A percentile compares a stretch with the other conserved stretches of the same genome.
These are phyloP conservation scores for Megalopta genalis DNA, from an alignment of 1,140 invertebrate species.

Conservation along the genomic window DNA sequence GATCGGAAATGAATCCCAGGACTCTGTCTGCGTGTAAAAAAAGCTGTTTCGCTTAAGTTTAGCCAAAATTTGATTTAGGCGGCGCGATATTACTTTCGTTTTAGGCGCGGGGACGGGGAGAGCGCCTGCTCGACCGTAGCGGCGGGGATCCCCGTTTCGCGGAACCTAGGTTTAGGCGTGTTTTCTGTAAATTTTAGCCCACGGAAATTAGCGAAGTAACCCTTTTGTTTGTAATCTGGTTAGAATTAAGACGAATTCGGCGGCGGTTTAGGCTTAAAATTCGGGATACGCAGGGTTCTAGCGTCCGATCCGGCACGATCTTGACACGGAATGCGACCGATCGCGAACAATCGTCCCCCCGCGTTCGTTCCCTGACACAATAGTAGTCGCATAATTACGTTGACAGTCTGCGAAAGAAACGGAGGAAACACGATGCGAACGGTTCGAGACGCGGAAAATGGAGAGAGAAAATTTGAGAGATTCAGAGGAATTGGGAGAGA, in stretches of 20 bases:
- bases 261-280: conserved; percentile 32
- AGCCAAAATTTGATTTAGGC: not conserved
- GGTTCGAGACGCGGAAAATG: not conserved
- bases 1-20: not conserved
- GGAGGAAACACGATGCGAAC: not conserved
- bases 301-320: not conserved
- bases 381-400: conserved; percentile 50
- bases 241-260: conserved; percentile 21
- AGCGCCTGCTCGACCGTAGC: too few relatives aligned
- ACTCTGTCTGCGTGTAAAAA: not conserved
- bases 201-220: not conserved
- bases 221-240: not conserved
- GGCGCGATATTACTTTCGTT: too few relatives aligned
- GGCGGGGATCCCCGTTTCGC: too few relatives aligned
- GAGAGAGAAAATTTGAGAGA: too few relatives aligned
- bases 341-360: conserved; percentile 27
- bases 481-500: not conserved
- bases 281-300: too few relatives aligned
- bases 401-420: conserved; percentile 36
- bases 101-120: too few relatives aligned
- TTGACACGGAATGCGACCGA: not conserved
- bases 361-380: conserved; percentile 17
- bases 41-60: not conserved
- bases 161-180: not conserved
- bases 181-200: not conserved